These are phyloP conservation scores for Ictalurus furcatus DNA, from an alignment of 2,113 vertebrate species.

Conservation along the genomic window DNA sequence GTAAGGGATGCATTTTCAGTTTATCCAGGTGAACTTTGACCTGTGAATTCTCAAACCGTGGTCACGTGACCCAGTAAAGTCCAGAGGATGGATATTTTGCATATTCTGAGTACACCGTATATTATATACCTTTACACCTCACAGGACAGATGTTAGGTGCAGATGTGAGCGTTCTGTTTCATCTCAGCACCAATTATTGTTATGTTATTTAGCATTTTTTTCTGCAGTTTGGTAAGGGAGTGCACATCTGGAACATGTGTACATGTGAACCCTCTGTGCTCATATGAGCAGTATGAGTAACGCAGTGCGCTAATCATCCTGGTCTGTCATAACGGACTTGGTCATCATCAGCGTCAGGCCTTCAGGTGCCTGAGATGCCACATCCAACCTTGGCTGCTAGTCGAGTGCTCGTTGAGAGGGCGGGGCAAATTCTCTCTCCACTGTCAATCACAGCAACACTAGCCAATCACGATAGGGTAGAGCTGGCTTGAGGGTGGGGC, in stretches of 20 bases:
- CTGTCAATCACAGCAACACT: not conserved
- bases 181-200: not conserved
- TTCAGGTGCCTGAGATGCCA: not conserved
- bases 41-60: not conserved
- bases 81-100: not conserved
- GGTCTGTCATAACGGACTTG: not conserved
- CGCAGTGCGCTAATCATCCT: not conserved
- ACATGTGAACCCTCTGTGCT: not conserved
- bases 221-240: not conserved
- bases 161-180: not conserved
- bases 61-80: not conserved
- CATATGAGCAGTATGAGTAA: not conserved
- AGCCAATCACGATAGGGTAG: not conserved
- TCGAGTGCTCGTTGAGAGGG: not conserved
- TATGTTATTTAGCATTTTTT: not conserved
- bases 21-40: not conserved
- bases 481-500: not conserved
- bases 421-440: not conserved
- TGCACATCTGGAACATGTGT: not conserved
- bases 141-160: not conserved
- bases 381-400: not conserved
- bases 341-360: not conserved
- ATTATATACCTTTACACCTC: not conserved
- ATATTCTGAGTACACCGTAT: not conserved
- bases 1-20: not conserved